Evolutionary conservation across 2,113 vertebrate genomes (phyloP), one percentile per base, ranked within the genome.

Genomic region (Alosa alosa): DNA sequence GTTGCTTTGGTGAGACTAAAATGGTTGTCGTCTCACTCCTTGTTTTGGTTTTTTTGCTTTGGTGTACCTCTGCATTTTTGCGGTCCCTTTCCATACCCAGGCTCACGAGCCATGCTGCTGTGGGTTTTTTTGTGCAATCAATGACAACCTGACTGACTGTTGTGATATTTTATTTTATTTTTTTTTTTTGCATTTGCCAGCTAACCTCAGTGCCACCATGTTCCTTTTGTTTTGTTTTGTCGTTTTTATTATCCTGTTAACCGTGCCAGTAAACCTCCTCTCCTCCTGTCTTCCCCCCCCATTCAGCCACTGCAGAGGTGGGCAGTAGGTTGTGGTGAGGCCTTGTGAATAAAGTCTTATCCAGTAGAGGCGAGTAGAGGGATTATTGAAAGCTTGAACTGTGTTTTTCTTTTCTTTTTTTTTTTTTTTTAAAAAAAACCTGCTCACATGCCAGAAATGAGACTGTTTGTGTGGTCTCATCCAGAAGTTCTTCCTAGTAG

Each of bases 31-130:
- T 22, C 55, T 36, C 31, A 78, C 15, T 36, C 72, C 55, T 60
- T 44, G 31, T n/a, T 55, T 18, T 13, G 81, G n/a, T n/a, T 13
- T 39, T 36, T 36, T 52, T 20, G 88, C 85, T 87, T 83, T 88
- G 86, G 85, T 90, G 89, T 89, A 87, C 88, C 84, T 52, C 36
- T 81, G 31, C 36, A 4, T 83, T 36, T 55, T 72, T 81, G 4
- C 25, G 31, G 13, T 83, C 13, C 17, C 6, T 44, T 5, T 39
- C 39, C 72, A 78, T 78, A 41, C 72, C 31, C 72, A 78, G 72
- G 72, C 72, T 78, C n/a, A 25, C 11, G 9, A 17, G 72, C 72
- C 72, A 39, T 39, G 72, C 72, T 78, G 72, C 72, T 78, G 72
- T 78, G 72, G 72, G 72, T 78, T 39, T 78, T 39, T 78, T 31